A percentile compares a stretch with the other conserved stretches of the same genome.
Conservation (phyloP, 2,888 invertebrate genomes). For the Megaustenia siamemsis region DNA sequence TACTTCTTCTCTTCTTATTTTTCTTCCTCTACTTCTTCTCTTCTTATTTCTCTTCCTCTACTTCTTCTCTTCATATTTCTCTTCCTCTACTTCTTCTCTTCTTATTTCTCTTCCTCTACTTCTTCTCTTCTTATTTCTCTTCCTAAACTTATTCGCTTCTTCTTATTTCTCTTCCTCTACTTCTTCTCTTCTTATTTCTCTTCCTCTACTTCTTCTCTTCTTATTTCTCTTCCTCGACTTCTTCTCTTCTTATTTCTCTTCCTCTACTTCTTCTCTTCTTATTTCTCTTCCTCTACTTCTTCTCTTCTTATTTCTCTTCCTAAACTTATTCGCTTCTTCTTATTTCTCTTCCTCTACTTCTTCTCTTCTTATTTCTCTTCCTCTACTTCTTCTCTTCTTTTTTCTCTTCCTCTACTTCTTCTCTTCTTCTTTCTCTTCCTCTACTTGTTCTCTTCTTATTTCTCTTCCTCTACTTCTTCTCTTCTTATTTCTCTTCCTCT, state of each 20-base stretch:
- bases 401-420: too few species aligned
- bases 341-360: too few species aligned
- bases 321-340: background rate
- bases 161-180: background rate
- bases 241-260: background rate
- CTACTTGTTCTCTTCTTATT: too few species aligned
- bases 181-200: conserved; percentile 19
- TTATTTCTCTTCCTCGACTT: background rate
- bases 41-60: background rate
- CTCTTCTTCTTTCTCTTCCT: too few species aligned
- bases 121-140: background rate
- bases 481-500: background rate
- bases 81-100: background rate
- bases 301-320: background rate
- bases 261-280: background rate
- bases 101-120: background rate
- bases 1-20: background rate
- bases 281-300: background rate
- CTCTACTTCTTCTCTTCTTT: too few species aligned
- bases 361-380: too few species aligned
- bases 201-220: conserved; percentile 17
- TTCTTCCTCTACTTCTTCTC: background rate
- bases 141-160: background rate
- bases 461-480: background rate
- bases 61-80: background rate